These are phyloP conservation scores for Melanotus villosus DNA, from an alignment of 2,888 invertebrate genomes.

Conservation along the genomic window DNA sequence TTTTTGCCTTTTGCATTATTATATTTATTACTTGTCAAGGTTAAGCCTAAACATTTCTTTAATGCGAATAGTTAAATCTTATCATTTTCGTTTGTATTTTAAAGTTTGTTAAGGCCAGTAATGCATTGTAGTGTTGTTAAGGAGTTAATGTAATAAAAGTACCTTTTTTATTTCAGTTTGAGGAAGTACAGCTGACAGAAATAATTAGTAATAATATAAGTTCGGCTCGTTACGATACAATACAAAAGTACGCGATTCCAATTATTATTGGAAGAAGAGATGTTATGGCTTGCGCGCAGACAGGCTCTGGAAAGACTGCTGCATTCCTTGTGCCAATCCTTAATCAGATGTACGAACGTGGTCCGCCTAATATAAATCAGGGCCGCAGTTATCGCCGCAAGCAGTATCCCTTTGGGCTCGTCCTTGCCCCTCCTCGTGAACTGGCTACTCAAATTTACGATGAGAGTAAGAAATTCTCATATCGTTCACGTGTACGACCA, in stretches of 20 bases:
- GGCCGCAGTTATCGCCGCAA: conserved; percentile 78
- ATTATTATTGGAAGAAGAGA: conserved; percentile 94
- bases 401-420: conserved; percentile 96
- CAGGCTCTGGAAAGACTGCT: conserved; percentile 97
- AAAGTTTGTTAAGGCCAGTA: too few relatives aligned
- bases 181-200: conserved; percentile 97
- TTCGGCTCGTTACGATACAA: conserved; percentile 91
- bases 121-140: too few relatives aligned
- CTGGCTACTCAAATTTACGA: conserved; percentile 99
- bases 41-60: too few relatives aligned
- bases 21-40: too few relatives aligned
- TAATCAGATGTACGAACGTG: conserved; percentile 96
- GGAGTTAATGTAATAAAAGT: too few relatives aligned
- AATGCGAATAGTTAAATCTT: too few relatives aligned
- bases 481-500: conserved; percentile 95
- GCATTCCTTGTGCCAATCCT: conserved; percentile 98
- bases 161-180: conserved; percentile 76
- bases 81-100: too few relatives aligned
- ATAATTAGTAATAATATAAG: conserved; percentile 92
- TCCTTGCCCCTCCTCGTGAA: conserved; percentile 98
- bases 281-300: conserved; percentile 98
- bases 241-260: conserved; percentile 99
- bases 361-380: conserved; percentile 73
- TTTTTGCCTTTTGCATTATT: too few relatives aligned
- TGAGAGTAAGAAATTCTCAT: conserved; percentile 98